These are phyloP conservation scores for Trimorus sp. DNA, from an alignment of 2,888 invertebrate genomes.

Conservation along the genomic window DNA sequence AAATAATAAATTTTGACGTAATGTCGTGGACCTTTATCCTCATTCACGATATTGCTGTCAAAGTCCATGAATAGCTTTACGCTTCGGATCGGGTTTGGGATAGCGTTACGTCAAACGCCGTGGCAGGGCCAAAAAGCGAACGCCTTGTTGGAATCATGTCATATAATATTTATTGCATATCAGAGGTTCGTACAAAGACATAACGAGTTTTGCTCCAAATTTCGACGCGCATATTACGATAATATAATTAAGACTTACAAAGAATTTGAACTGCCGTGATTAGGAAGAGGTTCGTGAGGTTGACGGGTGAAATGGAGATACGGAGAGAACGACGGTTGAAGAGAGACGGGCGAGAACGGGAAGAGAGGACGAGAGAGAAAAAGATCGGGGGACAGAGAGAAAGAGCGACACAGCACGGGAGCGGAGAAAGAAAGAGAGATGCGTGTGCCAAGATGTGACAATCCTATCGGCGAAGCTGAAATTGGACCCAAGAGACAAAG, in stretches of 20 bases:
- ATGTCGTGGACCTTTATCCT: no score
- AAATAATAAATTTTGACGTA: no score
- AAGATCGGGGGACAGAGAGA: background rate
- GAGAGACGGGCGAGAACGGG: background rate
- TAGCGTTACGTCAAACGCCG: background rate
- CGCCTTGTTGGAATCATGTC: conserved; percentile 67
- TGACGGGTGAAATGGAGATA: conserved; percentile 12
- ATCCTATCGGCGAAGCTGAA: conserved; percentile 27
- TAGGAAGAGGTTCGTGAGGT: conserved; percentile 41
- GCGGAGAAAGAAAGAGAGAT: conserved; percentile 38
- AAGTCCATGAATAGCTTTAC: no score
- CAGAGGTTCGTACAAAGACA: conserved; percentile 78
- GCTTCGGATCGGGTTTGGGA: background rate
- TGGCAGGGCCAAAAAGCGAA: background rate
- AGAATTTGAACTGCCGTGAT: conserved; percentile 46
- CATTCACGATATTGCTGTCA: no score
- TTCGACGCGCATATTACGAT: conserved; percentile 69
- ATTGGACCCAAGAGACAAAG: conserved; percentile 29
- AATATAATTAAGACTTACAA: conserved; percentile 65
- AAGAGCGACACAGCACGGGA: conserved; percentile 11
- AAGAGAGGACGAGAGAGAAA: conserved; percentile 36
- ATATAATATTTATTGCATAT: conserved; percentile 76
- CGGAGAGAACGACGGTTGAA: background rate
- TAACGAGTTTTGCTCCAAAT: conserved; percentile 73
- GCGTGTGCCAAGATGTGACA: conserved; percentile 18